phyloP scores from a whole-genome alignment of 2,888 invertebrate species.

The Frankliniella fusca region DNA sequence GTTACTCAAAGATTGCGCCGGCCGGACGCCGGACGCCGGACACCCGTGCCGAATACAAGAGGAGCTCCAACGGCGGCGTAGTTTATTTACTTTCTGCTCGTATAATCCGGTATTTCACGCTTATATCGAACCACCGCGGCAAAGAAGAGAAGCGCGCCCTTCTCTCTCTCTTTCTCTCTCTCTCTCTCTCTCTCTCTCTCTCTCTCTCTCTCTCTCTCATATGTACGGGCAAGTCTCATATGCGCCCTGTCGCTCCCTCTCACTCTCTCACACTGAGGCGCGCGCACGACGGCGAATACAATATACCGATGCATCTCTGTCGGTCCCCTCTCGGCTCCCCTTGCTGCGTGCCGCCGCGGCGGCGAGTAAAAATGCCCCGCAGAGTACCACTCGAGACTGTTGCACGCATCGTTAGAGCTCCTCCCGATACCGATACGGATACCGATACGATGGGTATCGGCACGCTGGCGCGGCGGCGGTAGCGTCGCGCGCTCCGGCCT shows the following conservation, averaged over 20 bases:
- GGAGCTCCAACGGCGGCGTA: too few species aligned
- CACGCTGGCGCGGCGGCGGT: not conserved
- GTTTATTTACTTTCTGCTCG: too few species aligned
- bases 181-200: not conserved
- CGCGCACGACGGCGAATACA: not conserved
- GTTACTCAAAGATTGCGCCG: too few species aligned
- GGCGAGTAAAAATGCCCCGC: conserved; percentile 1
- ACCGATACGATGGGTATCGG: conserved; percentile 25
- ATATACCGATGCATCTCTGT: conserved; percentile 6
- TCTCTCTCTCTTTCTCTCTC: too few species aligned
- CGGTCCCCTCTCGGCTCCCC: not conserved
- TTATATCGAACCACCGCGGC: too few species aligned
- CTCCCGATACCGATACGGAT: conserved; percentile 14
- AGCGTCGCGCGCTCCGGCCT: too few species aligned
- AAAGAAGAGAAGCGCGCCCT: too few species aligned
- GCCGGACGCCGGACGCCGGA: too few species aligned
- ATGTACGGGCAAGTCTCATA: too few species aligned
- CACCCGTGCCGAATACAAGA: too few species aligned
- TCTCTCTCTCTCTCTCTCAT: too few species aligned
- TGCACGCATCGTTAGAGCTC: conserved; percentile 21
- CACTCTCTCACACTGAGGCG: not conserved
- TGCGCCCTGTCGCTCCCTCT: not conserved
- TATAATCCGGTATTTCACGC: too few species aligned
- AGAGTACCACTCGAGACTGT: conserved; percentile 4
- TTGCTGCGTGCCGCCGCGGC: not conserved